phyloP scores from a whole-genome alignment of 64 coral and sea anemone species.

The Trachythela sp. region DNA sequence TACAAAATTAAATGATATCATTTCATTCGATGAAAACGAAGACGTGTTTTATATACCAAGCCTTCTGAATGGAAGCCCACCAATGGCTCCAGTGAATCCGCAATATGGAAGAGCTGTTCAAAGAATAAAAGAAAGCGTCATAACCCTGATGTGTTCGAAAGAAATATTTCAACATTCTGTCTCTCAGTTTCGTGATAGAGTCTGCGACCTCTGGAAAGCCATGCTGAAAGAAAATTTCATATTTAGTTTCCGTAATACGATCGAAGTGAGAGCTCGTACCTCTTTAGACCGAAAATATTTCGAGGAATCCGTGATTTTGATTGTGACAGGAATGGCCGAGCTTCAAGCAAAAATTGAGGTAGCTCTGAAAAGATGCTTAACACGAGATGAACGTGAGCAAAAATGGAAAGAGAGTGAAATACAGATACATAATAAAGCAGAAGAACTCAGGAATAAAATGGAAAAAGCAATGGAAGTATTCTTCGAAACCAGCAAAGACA shows the following conservation, averaged over 20 bases:
- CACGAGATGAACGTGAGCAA: not conserved
- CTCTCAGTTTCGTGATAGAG: not conserved
- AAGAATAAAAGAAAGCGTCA: too few relatives aligned
- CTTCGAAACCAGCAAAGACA: not conserved
- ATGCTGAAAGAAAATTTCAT: not conserved
- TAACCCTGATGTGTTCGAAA: too few relatives aligned
- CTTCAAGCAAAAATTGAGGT: too few relatives aligned
- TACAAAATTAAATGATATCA: not conserved
- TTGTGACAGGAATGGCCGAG: too few relatives aligned
- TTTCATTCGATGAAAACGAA: not conserved
- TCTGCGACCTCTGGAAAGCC: not conserved
- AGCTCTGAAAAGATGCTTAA: not conserved
- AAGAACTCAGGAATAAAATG: not conserved
- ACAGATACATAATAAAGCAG: not conserved
- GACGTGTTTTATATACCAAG: not conserved
- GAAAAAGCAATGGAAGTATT: not conserved
- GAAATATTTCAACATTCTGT: not conserved
- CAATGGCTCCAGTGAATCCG: too few relatives aligned
- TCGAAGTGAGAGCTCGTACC: too few relatives aligned
- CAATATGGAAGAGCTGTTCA: too few relatives aligned
- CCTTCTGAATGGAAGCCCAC: not conserved
- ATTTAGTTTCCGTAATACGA: too few relatives aligned
- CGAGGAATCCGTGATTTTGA: too few relatives aligned
- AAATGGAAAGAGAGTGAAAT: not conserved
- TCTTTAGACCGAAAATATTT: too few relatives aligned